Evolutionary conservation across 2,113 vertebrate species (phyloP), one percentile per base, ranked within the genome.

Genomic region (Seriola dumerili): DNA sequence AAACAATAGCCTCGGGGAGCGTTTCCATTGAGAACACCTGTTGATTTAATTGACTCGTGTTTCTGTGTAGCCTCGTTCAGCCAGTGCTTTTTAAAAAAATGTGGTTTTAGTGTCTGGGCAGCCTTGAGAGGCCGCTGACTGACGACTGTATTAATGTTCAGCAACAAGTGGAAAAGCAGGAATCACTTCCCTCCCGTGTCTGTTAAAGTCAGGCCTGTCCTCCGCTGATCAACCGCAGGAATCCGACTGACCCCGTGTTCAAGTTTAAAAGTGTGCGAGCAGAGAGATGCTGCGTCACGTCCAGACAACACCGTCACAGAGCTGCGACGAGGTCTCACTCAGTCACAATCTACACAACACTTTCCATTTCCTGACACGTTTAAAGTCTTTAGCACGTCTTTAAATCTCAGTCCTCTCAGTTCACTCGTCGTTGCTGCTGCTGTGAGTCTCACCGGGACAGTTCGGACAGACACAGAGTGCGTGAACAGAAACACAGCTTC

Each of bases 21-120:
- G 64, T 78, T 63, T 91, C 72, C 79, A 76, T 21, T 59, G 68
- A 76, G 80, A 73, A 85, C 85, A 85, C 79, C 86, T 80, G 89
- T 72, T 79, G 83, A 25, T 79, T 86, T 88, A 72, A 88, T 84
- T 79, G 78, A 81, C 63, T 76, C 10, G 3, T 70, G 72, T 78
- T 85, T 84, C 73, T 72, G 25, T 69, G 63, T 3, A 29, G 58
- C 62, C 61, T 71, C 54, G 8, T 73, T 55, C 79, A 50, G 71
- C 62, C 52, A 48, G 57, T 69, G 5, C 29, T 38, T 29, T 38
- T 74, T 0, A 17, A 54, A 36, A 36, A 46, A 69, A 59, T 42
- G 38, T 67, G 76, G 32, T 71, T 70, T 75, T 14, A 42, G 42
- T 32, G 10, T 55, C 29, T n/a, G 0, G 7, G 63, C 1, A 32